These are phyloP conservation scores for Psilopogon haemacephalus DNA, from an alignment of 2,113 vertebrate species.

Conservation along the genomic window DNA sequence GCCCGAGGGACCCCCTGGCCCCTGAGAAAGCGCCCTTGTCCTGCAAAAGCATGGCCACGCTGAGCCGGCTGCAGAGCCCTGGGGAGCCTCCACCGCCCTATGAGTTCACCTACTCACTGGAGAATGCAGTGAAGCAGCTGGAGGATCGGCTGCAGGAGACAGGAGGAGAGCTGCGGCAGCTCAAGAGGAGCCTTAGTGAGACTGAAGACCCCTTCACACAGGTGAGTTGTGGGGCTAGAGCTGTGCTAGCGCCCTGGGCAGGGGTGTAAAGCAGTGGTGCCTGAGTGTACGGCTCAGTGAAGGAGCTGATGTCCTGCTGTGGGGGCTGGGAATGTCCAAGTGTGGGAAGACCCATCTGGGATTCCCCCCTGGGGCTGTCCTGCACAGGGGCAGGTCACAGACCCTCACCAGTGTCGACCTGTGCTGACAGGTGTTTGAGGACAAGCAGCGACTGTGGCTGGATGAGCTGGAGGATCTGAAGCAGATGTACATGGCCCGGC, in stretches of 20 bases:
- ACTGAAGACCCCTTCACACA: slow-evolving; percentile 90
- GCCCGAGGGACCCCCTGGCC: slow-evolving; percentile 72
- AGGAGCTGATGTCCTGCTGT: background rate
- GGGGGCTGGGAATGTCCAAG: background rate
- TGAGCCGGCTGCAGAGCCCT: slow-evolving; percentile 82
- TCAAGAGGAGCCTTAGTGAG: slow-evolving; percentile 89
- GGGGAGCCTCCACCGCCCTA: slow-evolving; percentile 88
- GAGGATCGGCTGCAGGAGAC: slow-evolving; percentile 89
- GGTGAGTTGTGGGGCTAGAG: slow-evolving; percentile 66
- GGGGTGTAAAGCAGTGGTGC: background rate
- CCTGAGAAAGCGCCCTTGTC: slow-evolving; percentile 74
- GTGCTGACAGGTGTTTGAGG: slow-evolving; percentile 85
- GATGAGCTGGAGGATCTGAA: slow-evolving; percentile 92
- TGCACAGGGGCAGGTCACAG: fast-evolving
- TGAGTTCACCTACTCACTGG: slow-evolving; percentile 87
- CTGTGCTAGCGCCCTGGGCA: fast-evolving
- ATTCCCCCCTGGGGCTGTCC: background rate
- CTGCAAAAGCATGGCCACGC: slow-evolving; percentile 85
- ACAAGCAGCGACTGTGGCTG: slow-evolving; percentile 94
- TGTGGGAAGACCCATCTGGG: fast-evolving
- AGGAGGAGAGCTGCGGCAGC: slow-evolving; percentile 88
- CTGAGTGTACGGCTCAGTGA: background rate
- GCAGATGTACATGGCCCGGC: slow-evolving; percentile 86
- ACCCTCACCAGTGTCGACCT: background rate
- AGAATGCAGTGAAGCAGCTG: slow-evolving; percentile 87